Conservation (phyloP, 2,888 invertebrate species). For the Dysmachus trigonus region DNA sequence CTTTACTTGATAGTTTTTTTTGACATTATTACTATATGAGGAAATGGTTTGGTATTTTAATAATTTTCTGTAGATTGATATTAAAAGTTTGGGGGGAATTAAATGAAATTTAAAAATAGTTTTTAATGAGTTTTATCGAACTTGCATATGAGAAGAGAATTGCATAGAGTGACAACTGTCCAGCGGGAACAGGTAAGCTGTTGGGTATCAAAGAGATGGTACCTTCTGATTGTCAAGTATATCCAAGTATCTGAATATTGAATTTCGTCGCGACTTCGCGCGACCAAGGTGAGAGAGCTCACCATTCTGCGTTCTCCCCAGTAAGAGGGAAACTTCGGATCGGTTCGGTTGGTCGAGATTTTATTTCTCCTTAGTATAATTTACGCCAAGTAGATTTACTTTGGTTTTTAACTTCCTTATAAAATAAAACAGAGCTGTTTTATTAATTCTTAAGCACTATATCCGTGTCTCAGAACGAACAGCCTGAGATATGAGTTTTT, state of each 20-base stretch:
- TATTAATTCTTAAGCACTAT: neutral
- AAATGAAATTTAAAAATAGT: neutral
- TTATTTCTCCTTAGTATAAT: conserved; percentile 15
- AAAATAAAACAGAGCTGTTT: neutral
- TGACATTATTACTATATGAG: neutral
- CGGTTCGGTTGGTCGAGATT: conserved; percentile 33
- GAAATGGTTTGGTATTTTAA: neutral
- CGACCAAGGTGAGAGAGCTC: neutral
- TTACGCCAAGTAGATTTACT: conserved; percentile 5
- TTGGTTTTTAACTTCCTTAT: neutral
- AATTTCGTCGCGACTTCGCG: neutral
- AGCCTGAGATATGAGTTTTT: too few species aligned
- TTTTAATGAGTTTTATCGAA: neutral
- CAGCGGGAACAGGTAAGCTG: neutral
- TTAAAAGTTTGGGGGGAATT: neutral
- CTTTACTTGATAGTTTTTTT: neutral
- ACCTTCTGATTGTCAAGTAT: neutral
- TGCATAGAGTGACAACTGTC: neutral
- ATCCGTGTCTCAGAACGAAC: neutral
- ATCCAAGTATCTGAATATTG: neutral
- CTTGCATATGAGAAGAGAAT: neutral
- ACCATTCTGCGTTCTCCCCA: neutral
- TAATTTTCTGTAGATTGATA: neutral
- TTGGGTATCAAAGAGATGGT: neutral
- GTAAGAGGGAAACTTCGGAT: conserved; percentile 34